Percentiles rank a stretch among this genome's conserved stretches.
phyloP scores from a whole-genome alignment of 2,797 vertebrate genomes.

The Rhinichthys osculus region DNA sequence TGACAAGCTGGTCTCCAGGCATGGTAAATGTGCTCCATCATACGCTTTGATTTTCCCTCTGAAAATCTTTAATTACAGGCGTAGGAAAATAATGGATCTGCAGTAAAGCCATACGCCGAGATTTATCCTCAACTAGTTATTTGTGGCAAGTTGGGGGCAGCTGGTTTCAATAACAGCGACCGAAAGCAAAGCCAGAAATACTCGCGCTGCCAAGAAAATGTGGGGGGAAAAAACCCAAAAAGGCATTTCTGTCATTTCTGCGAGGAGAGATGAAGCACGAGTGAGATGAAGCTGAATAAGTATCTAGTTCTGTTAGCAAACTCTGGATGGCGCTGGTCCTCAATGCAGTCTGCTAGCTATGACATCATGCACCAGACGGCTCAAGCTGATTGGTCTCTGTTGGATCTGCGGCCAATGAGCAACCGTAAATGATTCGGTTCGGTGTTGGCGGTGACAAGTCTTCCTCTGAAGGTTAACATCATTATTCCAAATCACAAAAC shows the following conservation, averaged over 20 bases:
- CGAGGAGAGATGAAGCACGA: neutral
- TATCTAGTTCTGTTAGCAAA: constrained; percentile 2
- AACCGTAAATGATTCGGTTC: neutral
- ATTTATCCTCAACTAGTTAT: constrained; percentile 81
- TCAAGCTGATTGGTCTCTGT: neutral
- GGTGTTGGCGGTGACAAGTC: neutral
- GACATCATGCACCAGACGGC: neutral
- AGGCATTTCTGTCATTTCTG: constrained; percentile 33
- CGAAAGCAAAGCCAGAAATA: constrained; percentile 72
- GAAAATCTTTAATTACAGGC: constrained; percentile 76
- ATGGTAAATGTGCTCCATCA: constrained; percentile 73
- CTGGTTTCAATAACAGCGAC: constrained; percentile 82
- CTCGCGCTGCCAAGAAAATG: constrained; percentile 72
- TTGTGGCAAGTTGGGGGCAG: constrained; percentile 79
- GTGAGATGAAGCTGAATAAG: neutral
- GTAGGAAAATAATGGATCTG: constrained; percentile 79
- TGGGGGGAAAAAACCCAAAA: constrained; percentile 61
- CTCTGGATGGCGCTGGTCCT: constrained; percentile 11
- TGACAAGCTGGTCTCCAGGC: constrained; percentile 69
- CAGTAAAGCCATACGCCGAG: constrained; percentile 73
- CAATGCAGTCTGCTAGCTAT: neutral
- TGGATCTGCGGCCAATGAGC: neutral
- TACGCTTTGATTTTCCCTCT: constrained; percentile 71
- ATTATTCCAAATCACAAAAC: neutral
- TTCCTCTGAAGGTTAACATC: neutral